Base-by-base conservation (phyloP, 2,888 invertebrate genomes). In the Cephus pygmeus region DNA sequence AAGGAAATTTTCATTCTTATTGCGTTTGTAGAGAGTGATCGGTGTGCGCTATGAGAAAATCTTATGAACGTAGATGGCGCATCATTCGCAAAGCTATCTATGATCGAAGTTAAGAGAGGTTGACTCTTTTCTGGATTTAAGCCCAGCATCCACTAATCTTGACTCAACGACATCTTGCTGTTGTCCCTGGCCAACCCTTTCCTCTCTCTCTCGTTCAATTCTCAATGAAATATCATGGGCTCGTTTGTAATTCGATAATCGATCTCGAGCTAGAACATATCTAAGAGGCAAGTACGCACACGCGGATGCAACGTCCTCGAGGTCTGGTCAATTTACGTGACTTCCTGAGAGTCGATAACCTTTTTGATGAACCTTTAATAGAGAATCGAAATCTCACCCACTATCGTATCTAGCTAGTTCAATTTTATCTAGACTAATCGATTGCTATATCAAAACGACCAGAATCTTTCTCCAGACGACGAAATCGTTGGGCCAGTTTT, bases 321-420 rank as follows among this genome's bases (percentile, higher is more conserved):
- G 56, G 9, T 56, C 56, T 23, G 56, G 15, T 56, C 56, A 56
- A 56, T 56, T 56, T 56, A 56, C 56, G 2, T 56, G 23, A 56
- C 56, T 56, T 56, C 6, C 56, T 23, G 23, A 56, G 1, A 56
- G 23, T 56, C 56, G 56, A 56, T 9, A 56, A 23, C 9, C 81
- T 79, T 84, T 85, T 85, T 85, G 84, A 84, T 81, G 77, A 78
- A 79, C 77, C 76, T 84, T 83, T 83, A 81, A 83, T 75, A 73
- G 73, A 74, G 35, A 78, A 56, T 56, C 23, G 23, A 56, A 56
- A 56, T 56, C 56, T 56, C 56, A 23, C 80, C 77, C 78, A 79
- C 79, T 79, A 80, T 82, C 81, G 80, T 84, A 80, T 81, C 80
- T 86, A 86, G 80, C 80, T 83, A 83, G 83, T 84, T 83, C 85